phyloP scores from a whole-genome alignment of 1,140 invertebrate species.

The Lamellibrachia luymesi region DNA sequence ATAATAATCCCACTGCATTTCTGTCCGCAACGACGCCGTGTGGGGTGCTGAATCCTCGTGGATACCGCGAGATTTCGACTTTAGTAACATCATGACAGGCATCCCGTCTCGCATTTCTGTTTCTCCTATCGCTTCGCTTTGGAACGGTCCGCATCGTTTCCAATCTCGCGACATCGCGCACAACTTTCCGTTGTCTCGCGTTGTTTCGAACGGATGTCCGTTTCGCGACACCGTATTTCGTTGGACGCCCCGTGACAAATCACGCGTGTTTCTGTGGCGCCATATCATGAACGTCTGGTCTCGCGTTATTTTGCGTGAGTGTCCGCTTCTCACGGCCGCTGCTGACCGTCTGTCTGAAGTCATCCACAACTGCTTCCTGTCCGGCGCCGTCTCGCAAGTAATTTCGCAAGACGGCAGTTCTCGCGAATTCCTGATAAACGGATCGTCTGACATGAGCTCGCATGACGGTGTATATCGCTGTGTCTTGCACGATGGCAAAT shows the following conservation, averaged over 20 bases:
- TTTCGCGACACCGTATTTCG: neutral
- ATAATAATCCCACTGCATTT: neutral
- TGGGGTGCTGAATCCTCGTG: neutral
- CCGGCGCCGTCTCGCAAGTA: neutral
- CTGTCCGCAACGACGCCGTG: neutral
- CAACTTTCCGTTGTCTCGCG: neutral
- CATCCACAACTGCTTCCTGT: neutral
- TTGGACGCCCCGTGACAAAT: neutral
- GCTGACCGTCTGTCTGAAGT: neutral
- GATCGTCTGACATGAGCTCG: neutral
- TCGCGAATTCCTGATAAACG: neutral
- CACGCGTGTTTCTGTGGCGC: neutral
- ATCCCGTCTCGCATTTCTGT: neutral
- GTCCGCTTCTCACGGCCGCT: neutral
- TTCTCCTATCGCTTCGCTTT: neutral
- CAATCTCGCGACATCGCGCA: neutral
- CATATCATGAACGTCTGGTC: neutral
- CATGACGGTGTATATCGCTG: too few relatives aligned
- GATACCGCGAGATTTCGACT: neutral
- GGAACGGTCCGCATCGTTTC: neutral
- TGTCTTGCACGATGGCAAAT: neutral
- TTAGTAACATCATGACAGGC: neutral
- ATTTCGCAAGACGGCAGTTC: neutral
- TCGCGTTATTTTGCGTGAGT: neutral
- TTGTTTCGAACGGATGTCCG: neutral